These are phyloP conservation scores for Neostethus bicornis DNA, from an alignment of 2,797 vertebrate species.

Conservation along the genomic window DNA sequence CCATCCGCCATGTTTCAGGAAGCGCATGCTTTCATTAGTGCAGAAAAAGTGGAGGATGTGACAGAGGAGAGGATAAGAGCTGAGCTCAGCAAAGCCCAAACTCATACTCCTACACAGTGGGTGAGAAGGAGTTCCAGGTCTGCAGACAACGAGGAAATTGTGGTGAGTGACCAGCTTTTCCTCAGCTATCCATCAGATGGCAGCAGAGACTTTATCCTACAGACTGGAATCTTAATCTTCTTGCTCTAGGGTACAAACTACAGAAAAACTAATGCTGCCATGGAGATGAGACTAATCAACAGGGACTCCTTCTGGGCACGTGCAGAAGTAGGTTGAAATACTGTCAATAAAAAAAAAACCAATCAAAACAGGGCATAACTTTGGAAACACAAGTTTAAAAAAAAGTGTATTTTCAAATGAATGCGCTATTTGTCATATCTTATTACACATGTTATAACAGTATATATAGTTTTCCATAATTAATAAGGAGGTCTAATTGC, in stretches of 20 bases:
- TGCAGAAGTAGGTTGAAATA: constrained; percentile 80
- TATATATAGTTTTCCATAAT: too few relatives aligned
- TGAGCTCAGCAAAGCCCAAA: constrained; percentile 68
- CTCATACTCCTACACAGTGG: constrained; percentile 62
- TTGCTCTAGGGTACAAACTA: constrained; percentile 83
- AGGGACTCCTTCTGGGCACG: constrained; percentile 90
- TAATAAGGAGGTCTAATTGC: too few relatives aligned
- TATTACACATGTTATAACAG: too few relatives aligned
- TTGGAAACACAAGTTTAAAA: constrained; percentile 8
- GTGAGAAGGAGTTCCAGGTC: constrained; percentile 69
- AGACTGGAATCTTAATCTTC: background rate
- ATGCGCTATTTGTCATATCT: too few relatives aligned
- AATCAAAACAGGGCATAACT: background rate
- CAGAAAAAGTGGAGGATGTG: constrained; percentile 80
- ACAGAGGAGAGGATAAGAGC: constrained; percentile 78
- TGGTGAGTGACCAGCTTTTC: constrained; percentile 75
- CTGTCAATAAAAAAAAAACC: background rate
- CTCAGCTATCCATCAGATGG: constrained; percentile 53
- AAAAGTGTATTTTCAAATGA: background rate
- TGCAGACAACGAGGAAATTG: constrained; percentile 78
- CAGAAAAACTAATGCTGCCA: constrained; percentile 87
- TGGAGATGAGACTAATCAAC: constrained; percentile 87
- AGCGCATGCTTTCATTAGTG: constrained; percentile 79
- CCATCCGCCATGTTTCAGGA: constrained; percentile 75
- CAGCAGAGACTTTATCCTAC: constrained; percentile 52